Evolutionary conservation across 37 sponge, comb jelly and placozoan species (phyloP).

Genomic region (Ianthella basta): DNA sequence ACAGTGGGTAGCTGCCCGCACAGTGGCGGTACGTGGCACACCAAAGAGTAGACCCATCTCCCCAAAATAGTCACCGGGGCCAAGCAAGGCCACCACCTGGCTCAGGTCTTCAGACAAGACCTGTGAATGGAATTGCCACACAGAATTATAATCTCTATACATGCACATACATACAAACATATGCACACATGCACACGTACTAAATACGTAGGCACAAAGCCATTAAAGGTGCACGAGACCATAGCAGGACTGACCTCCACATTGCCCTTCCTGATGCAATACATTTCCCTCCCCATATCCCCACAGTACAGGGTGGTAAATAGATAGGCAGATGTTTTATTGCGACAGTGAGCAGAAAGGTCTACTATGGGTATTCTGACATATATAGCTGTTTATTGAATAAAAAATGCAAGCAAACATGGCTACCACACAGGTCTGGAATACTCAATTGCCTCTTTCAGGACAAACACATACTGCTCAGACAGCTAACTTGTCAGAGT

Average conservation of each 20-base stretch:
- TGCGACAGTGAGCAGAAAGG: too few relatives aligned
- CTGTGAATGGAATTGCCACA: conserved; percentile 23
- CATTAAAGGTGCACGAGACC: too few relatives aligned
- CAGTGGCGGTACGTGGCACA: conserved; percentile 45
- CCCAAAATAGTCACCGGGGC: conserved; percentile 77
- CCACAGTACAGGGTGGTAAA: conserved; percentile 72
- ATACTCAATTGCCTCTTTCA: too few relatives aligned
- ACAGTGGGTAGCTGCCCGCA: conserved; percentile 77
- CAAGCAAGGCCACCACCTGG: conserved; percentile 51
- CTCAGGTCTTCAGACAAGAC: conserved; percentile 71
- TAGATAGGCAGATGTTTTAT: conserved; percentile 44
- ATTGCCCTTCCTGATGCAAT: conserved; percentile 63
- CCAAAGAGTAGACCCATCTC: conserved; percentile 74
- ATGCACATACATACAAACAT: too few relatives aligned
- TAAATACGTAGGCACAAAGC: too few relatives aligned
- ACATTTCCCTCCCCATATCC: conserved; percentile 83
- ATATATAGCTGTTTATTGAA: too few relatives aligned
- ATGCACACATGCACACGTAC: too few relatives aligned
- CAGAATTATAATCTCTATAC: conserved; percentile 2
- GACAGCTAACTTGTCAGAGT: too few relatives aligned
- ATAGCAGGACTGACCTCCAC: conserved; percentile 74
- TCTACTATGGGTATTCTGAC: too few relatives aligned
- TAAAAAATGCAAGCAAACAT: too few relatives aligned
- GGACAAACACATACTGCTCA: too few relatives aligned
- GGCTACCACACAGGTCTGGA: too few relatives aligned